Conservation (phyloP, 2,113 vertebrate genomes). For the Dicentrarchus labrax region DNA sequence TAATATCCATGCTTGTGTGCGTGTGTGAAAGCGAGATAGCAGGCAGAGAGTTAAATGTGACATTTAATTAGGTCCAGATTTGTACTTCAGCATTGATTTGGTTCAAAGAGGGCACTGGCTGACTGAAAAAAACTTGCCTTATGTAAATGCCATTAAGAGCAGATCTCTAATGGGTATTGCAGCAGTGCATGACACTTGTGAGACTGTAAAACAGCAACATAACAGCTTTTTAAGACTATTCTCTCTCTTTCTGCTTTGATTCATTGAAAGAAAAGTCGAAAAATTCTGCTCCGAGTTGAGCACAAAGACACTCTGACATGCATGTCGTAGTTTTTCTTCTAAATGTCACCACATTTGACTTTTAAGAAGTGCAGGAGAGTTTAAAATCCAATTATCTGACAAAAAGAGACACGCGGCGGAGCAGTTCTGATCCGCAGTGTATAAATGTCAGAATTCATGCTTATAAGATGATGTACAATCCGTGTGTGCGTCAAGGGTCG, state of each 20-base stretch:
- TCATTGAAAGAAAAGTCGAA: not conserved
- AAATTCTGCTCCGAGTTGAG: not conserved
- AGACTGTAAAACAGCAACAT: not conserved
- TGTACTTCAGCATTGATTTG: constrained; percentile 49
- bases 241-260: constrained; percentile 8
- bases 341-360: constrained; percentile 49
- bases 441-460: not conserved
- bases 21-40: constrained; percentile 31
- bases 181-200: not conserved
- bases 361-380: constrained; percentile 25
- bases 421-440: not conserved
- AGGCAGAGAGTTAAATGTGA: constrained; percentile 48
- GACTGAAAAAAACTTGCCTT: not conserved
- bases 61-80: constrained; percentile 65
- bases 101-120: constrained; percentile 13
- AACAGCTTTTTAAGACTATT: not conserved
- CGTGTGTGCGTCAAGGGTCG: constrained; percentile 16
- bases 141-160: constrained; percentile 55
- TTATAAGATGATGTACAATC: constrained; percentile 9
- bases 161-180: constrained; percentile 46
- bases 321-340: not conserved
- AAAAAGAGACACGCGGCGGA: constrained; percentile 19
- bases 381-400: constrained; percentile 21
- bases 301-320: not conserved
- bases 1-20: not conserved